A percentile compares a stretch with the other conserved stretches of the same genome.
Conservation (phyloP, 2,113 vertebrate genomes). For the Leptocoma aspasia region DNA sequence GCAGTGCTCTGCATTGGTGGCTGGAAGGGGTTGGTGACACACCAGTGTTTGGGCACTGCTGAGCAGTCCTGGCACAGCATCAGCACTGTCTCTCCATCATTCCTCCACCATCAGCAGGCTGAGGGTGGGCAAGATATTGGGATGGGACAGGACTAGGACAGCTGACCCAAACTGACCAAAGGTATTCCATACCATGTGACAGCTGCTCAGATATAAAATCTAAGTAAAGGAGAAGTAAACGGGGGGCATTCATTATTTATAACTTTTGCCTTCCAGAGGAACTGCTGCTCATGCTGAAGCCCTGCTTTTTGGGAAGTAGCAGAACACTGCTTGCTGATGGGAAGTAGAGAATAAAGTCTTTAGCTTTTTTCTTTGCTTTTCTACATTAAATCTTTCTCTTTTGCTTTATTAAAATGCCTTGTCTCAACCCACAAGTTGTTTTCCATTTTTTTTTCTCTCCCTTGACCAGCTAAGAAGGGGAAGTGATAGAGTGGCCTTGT, state of each 20-base stretch:
- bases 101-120: background rate
- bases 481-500: background rate
- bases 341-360: background rate
- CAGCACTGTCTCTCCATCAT: background rate
- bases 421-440: background rate
- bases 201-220: background rate
- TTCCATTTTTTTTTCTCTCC: background rate
- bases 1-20: background rate
- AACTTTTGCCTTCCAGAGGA: background rate
- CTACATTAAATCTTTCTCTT: background rate
- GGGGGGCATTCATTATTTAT: fast-evolving
- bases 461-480: background rate
- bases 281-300: background rate
- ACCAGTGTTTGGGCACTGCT: background rate
- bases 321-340: no score
- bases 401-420: background rate
- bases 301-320: background rate
- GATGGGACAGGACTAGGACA: background rate
- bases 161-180: background rate
- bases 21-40: background rate
- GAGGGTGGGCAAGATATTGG: background rate
- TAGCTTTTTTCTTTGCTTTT: background rate
- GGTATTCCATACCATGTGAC: background rate
- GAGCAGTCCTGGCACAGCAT: background rate
- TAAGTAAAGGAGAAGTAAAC: background rate